Evolutionary conservation across 1,140 invertebrate genomes (phyloP), one percentile per base, ranked within the genome.

Genomic region (Drosophila nigromelanica): DNA sequence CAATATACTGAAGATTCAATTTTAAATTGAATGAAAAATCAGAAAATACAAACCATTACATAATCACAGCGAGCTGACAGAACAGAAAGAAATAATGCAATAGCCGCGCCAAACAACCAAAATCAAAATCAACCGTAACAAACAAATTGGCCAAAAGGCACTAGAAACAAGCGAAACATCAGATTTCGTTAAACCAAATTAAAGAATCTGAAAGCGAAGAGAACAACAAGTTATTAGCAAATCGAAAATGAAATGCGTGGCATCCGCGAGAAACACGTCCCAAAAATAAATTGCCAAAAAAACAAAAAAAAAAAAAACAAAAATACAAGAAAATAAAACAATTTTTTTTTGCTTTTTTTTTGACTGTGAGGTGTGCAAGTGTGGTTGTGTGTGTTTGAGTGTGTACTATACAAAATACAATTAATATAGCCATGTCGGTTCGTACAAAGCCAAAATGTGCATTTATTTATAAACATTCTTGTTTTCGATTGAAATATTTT

Each of bases 391-490:
- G 15, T 56, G 61, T 11, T 24, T 15, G 21, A 51, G 47, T 60
- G 18, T 37, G 15, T 51, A 12, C 24, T 24, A 64, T 47, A 55
- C 14, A 63, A 54, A 77, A 77, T 47, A 85, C 80, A 77, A 79
- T 85, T 76, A 83, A 83, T 83, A 79, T 70, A 37, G 55, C 60
- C 39, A 43, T n/a, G 74, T 60, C 47, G 59, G 67, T 83, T 50
- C 27, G 42, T n/a, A 62, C 35, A 62, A 51, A 40, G 61, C 51
- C 61, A 33, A 42, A 42, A 35, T 68, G 70, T 73, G 76, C 76
- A 73, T 80, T 85, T 87, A 89, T 89, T 80, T 83, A 85, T 85
- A 83, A 85, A 74, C 79, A 89, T 89, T 76, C 70, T 83, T 79
- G 76, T 74, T 77, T 59, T 70, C 48, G 62, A 55, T 80, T 87